These are phyloP conservation scores for Ceuthmochares aereus DNA, from an alignment of 2,113 vertebrate genomes.

Conservation along the genomic window DNA sequence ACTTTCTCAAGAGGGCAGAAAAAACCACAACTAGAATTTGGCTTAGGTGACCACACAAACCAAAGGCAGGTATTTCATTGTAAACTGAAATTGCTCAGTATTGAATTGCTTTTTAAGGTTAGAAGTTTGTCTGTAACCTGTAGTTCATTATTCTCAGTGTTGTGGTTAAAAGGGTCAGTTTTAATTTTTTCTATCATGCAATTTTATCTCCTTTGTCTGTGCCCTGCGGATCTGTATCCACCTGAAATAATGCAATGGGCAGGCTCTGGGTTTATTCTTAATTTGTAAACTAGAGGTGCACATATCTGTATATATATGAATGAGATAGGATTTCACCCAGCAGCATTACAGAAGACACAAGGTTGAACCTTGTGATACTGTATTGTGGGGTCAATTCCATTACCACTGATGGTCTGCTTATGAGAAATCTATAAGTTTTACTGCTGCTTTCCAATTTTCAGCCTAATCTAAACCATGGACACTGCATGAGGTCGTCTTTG, in stretches of 20 bases:
- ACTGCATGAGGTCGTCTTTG: constrained; percentile 7
- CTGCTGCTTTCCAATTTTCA: constrained; percentile 60
- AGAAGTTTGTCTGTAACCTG: constrained; percentile 14
- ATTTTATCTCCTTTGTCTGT: background rate
- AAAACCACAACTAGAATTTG: background rate
- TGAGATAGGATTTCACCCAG: constrained; percentile 20
- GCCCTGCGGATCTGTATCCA: background rate
- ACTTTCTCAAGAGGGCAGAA: background rate
- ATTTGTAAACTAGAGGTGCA: constrained; percentile 17
- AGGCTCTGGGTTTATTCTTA: background rate
- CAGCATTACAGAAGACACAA: constrained; percentile 48
- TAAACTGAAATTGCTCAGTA: constrained; percentile 48
- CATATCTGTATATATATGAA: constrained; percentile 8
- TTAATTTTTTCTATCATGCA: background rate
- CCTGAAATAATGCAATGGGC: background rate
- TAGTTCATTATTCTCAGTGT: background rate
- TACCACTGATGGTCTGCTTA: constrained; percentile 51
- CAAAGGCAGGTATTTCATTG: constrained; percentile 47
- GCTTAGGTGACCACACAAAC: constrained; percentile 35
- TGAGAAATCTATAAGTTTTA: constrained; percentile 62
- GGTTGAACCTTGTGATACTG: constrained; percentile 54
- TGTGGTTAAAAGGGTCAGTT: background rate
- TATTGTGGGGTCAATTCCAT: constrained; percentile 53
- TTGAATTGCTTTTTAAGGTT: constrained; percentile 36
- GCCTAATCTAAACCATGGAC: constrained; percentile 32